These are phyloP conservation scores for Saccostrea echinata DNA, from an alignment of 1,140 invertebrate species.

Conservation along the genomic window DNA sequence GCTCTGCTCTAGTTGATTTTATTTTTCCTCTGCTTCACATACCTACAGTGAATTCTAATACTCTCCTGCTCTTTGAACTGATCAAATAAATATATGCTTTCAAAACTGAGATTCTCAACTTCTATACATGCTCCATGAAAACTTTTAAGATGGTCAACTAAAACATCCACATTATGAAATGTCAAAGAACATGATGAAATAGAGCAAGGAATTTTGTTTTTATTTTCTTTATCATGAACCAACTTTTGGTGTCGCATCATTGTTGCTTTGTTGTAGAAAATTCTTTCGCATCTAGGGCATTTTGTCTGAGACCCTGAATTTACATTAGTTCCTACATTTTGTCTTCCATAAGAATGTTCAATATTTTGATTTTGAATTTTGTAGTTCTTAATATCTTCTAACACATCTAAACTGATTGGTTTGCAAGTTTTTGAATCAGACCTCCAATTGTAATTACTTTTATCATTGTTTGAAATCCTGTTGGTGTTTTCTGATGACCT, in stretches of 20 bases:
- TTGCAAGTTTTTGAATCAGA: constrained; percentile 16
- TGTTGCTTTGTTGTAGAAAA: constrained; percentile 3
- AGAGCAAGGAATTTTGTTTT: not conserved
- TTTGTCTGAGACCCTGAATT: not conserved
- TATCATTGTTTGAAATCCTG: not conserved
- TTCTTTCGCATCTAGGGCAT: constrained; percentile 2
- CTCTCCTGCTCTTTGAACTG: constrained; percentile 10
- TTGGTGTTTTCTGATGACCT: not conserved
- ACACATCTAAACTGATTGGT: not conserved
- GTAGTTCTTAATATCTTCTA: not conserved
- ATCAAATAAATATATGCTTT: not conserved
- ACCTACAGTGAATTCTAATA: constrained; percentile 8
- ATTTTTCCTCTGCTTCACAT: constrained; percentile 3
- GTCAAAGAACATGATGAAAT: not conserved
- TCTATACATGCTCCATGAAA: constrained; percentile 6
- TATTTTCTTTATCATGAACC: not conserved
- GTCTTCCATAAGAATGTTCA: constrained; percentile 7
- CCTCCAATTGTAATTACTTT: not conserved
- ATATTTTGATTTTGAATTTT: constrained; percentile 7
- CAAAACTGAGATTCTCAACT: not conserved
- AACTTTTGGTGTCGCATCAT: constrained; percentile 1
- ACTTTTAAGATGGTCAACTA: not conserved
- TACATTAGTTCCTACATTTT: not conserved
- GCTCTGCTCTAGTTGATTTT: too few species aligned
- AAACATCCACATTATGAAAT: constrained; percentile 10